A percentile compares a stretch with the other conserved stretches of the same genome.
These are phyloP conservation scores for Mastomys coucha DNA, from an alignment of 2,113 vertebrate genomes.

Conservation along the genomic window DNA sequence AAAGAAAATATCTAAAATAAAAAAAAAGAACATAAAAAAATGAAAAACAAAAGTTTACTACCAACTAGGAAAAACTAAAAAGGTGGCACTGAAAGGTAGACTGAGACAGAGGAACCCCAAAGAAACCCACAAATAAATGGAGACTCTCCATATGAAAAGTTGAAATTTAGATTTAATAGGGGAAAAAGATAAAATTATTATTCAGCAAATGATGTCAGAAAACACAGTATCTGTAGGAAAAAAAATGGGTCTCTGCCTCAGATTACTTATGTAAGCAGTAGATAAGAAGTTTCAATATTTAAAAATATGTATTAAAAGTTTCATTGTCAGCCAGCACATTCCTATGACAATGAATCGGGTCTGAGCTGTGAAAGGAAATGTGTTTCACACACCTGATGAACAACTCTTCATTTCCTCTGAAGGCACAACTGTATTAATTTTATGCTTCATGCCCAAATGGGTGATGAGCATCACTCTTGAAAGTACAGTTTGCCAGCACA, in stretches of 20 bases:
- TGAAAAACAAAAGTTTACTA: neutral
- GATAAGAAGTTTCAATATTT: slow-evolving; percentile 28
- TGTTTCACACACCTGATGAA: neutral
- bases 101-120: neutral
- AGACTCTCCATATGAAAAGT: neutral
- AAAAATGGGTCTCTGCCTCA: neutral
- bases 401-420: neutral
- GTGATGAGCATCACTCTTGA: neutral
- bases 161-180: slow-evolving; percentile 49
- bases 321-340: neutral
- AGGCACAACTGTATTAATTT: neutral
- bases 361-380: slow-evolving; percentile 6
- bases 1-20: too few species aligned
- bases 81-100: neutral
- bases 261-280: slow-evolving; percentile 22
- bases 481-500: neutral
- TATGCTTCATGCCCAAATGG: neutral
- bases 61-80: neutral
- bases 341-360: neutral
- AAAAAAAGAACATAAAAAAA: neutral
- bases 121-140: neutral
- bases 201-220: neutral
- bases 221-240: neutral
- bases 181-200: neutral
- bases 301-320: neutral